Percentiles rank a stretch among this genome's conserved stretches.
Evolutionary conservation across 2,797 vertebrate species (phyloP).

Genomic region (Phalloptychus januarius): DNA sequence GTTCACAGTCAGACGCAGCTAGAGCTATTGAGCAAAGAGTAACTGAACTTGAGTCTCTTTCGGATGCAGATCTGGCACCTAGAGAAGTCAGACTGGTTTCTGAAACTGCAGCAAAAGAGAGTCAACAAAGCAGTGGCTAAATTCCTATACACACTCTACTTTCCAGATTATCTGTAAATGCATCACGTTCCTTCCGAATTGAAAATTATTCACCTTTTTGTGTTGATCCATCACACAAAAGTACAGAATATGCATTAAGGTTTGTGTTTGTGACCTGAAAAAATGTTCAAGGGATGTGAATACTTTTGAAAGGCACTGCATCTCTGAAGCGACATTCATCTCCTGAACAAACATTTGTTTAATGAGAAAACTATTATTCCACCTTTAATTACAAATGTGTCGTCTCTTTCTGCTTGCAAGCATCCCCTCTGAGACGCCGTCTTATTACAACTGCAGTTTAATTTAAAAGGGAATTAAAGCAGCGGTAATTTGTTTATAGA

Average conservation of each 20-base stretch:
- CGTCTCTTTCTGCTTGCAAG: conserved; percentile 71
- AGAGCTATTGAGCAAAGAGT: neutral
- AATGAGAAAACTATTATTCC: conserved; percentile 72
- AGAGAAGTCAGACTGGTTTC: neutral
- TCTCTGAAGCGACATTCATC: conserved; percentile 38
- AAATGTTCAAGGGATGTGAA: neutral
- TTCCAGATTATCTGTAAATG: neutral
- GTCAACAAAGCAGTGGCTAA: neutral
- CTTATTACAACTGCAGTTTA: conserved; percentile 79
- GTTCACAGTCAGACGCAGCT: neutral
- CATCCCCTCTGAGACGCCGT: conserved; percentile 69
- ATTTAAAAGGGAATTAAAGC: conserved; percentile 82
- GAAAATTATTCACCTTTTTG: neutral
- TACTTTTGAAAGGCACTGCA: neutral
- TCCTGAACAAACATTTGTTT: conserved; percentile 66
- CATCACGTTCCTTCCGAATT: neutral
- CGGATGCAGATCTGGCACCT: neutral
- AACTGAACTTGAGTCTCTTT: neutral
- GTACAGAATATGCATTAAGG: neutral
- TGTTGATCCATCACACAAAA: neutral
- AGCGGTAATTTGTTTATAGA: conserved; percentile 80
- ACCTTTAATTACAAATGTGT: conserved; percentile 80
- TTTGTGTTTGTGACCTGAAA: neutral
- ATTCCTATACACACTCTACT: neutral
- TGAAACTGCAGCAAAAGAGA: neutral